Evolutionary conservation across 2,797 vertebrate species (phyloP).

Genomic region (Poeciliopsis presidionis): DNA sequence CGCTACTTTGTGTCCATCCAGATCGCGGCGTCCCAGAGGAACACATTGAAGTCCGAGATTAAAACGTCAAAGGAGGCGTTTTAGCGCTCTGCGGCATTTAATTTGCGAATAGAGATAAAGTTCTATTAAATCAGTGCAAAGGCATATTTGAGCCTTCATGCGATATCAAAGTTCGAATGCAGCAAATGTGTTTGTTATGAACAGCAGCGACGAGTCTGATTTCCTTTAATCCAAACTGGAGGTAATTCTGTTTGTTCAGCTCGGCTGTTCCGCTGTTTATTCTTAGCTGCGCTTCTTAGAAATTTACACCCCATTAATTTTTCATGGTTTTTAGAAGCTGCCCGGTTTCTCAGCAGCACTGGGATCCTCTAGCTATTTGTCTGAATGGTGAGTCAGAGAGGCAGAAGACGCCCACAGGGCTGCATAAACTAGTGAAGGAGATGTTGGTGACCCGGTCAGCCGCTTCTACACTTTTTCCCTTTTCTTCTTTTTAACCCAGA

Average conservation of each 20-base stretch:
- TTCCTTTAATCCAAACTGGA: not conserved
- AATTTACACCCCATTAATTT: conserved; percentile 18
- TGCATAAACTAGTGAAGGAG: conserved; percentile 51
- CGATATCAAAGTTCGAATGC: not conserved
- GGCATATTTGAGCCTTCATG: not conserved
- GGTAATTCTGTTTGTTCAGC: not conserved
- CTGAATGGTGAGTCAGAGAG: conserved; percentile 13
- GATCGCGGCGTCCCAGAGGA: not conserved
- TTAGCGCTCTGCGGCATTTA: not conserved
- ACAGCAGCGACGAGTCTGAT: not conserved
- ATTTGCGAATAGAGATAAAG: not conserved
- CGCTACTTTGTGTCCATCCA: not conserved
- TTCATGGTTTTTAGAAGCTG: conserved; percentile 35
- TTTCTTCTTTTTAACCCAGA: conserved; percentile 60
- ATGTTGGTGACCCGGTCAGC: conserved; percentile 61
- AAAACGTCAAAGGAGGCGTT: not conserved
- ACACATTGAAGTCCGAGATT: not conserved
- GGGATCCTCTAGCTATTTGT: conserved; percentile 31
- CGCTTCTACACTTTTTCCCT: conserved; percentile 33
- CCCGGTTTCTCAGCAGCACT: not conserved
- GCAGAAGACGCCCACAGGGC: conserved; percentile 44
- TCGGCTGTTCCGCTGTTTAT: not conserved
- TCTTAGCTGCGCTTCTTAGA: not conserved
- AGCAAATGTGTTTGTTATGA: not conserved
- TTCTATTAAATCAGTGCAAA: not conserved